Evolutionary conservation across 2,113 vertebrate species (phyloP).

Genomic region (Chiloscyllium plagiosum): DNA sequence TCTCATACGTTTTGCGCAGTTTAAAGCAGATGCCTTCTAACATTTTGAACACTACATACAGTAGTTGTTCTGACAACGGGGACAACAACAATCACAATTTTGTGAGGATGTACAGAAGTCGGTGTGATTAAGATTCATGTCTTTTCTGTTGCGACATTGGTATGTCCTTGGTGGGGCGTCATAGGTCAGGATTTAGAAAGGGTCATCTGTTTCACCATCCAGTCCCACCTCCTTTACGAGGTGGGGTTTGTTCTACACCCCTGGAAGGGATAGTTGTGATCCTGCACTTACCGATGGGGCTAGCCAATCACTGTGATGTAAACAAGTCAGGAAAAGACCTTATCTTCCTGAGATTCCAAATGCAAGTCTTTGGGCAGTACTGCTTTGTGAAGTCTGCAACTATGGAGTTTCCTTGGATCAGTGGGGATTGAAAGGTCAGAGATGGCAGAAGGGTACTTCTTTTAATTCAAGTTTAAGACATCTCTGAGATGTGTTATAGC

Average conservation of each 20-base stretch:
- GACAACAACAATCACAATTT: no score
- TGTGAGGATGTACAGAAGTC: background rate
- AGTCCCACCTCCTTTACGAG: background rate
- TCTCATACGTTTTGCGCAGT: background rate
- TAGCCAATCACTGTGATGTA: background rate
- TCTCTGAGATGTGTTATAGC: background rate
- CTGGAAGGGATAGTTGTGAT: background rate
- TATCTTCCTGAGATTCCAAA: background rate
- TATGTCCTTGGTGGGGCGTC: background rate
- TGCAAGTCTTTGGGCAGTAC: background rate
- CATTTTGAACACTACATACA: background rate
- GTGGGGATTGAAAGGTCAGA: background rate
- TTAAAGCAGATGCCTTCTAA: background rate
- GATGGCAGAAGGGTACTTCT: background rate
- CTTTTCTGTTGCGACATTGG: no score
- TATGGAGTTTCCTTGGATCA: background rate
- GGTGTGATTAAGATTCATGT: background rate
- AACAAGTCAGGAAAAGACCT: background rate
- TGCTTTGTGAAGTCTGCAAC: background rate
- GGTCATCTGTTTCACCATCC: background rate
- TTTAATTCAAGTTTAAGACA: background rate
- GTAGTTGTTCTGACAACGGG: background rate
- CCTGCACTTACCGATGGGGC: background rate
- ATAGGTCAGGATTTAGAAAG: background rate
- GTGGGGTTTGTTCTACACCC: background rate